Percentiles rank a stretch among this genome's conserved stretches.
phyloP scores from a whole-genome alignment of 2,113 vertebrate species.

The Illadopsis cleaveri region DNA sequence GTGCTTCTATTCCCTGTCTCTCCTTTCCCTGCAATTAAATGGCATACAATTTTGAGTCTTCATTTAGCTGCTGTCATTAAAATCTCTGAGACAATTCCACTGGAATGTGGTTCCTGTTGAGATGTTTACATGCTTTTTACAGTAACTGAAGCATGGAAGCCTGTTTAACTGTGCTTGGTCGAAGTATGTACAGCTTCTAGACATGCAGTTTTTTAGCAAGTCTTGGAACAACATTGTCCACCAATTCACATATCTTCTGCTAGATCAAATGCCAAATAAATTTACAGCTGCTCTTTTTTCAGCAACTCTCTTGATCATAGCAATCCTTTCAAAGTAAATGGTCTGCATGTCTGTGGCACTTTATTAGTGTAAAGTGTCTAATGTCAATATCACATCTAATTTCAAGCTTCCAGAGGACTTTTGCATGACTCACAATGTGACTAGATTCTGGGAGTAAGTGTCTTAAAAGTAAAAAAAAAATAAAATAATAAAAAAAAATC shows the following conservation, averaged over 20 bases:
- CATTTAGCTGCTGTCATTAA: background rate
- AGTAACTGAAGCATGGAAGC: background rate
- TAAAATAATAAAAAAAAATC: no score
- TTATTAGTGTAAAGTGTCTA: background rate
- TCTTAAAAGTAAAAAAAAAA: background rate
- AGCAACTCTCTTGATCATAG: background rate
- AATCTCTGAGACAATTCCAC: background rate
- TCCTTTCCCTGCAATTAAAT: background rate
- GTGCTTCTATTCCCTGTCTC: background rate
- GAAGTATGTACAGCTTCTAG: background rate
- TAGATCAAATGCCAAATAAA: conserved; percentile 14
- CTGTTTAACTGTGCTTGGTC: background rate
- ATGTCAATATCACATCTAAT: background rate
- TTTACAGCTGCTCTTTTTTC: background rate
- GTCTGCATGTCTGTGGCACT: background rate
- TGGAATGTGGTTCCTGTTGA: background rate
- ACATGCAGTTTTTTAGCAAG: background rate
- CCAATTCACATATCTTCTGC: background rate
- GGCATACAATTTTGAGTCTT: background rate
- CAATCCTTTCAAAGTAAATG: background rate
- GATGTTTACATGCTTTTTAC: background rate
- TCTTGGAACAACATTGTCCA: background rate
- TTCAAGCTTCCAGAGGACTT: background rate
- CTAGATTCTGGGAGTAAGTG: background rate
- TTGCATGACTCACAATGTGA: background rate